Conservation (phyloP, 2,113 vertebrate genomes). For the Pongo abelii region DNA sequence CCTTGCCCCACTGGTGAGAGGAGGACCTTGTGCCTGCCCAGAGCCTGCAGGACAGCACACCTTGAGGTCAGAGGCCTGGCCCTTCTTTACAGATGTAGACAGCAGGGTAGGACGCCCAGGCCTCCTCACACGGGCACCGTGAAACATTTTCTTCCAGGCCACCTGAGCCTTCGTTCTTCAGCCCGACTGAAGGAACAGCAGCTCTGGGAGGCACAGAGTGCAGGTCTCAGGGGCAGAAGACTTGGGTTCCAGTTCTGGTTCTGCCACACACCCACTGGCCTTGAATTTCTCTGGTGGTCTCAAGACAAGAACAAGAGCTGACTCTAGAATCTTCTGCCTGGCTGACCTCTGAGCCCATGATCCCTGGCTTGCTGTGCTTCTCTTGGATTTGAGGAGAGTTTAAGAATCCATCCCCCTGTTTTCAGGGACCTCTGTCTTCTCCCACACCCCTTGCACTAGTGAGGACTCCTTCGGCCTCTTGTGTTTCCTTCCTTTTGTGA, state of each 20-base stretch:
- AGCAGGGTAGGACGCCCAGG: accelerated
- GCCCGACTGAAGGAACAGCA: accelerated
- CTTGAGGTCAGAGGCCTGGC: background rate
- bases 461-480: background rate
- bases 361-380: background rate
- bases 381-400: background rate
- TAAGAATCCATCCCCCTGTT: background rate
- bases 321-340: background rate
- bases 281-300: background rate
- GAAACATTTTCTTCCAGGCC: accelerated
- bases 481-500: background rate
- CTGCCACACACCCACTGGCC: background rate
- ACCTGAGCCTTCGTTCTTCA: background rate
- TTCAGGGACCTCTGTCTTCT: background rate
- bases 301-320: background rate
- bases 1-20: background rate
- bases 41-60: background rate
- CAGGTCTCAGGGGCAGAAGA: background rate
- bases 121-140: too few relatives aligned
- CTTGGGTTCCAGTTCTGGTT: background rate
- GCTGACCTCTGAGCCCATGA: background rate
- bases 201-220: background rate
- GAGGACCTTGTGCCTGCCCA: accelerated
- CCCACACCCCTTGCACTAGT: background rate
- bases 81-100: accelerated